Conservation (phyloP, 1,140 invertebrate species). For the roundworm (Caenorhabditis elegans) region WBcel235 BX284604.4:9702001-9702500, state of each 20-base stretch:
- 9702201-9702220: not conserved
- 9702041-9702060: slow-evolving; percentile 53
- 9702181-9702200: not conserved
- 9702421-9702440: slow-evolving; percentile 36
- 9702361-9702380: slow-evolving; percentile 30
- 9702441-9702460: slow-evolving; percentile 42
- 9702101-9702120: not conserved
- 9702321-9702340: slow-evolving; percentile 1
- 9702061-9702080: slow-evolving; percentile 11
- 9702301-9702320: slow-evolving; percentile 14
- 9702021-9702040: slow-evolving; percentile 63
- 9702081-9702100: not conserved
- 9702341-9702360: slow-evolving; percentile 24
- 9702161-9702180: too few species aligned
- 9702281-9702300: not conserved
- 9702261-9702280: not conserved
- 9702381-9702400: not conserved
- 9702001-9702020: slow-evolving; percentile 48
- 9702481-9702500: slow-evolving; percentile 46
- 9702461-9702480: slow-evolving; percentile 48
- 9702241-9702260: not conserved
- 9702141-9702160: not conserved
- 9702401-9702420: not conserved
- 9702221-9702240: not conserved
- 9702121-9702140: not conserved